These are phyloP conservation scores for Pollicipes pollicipes DNA, from an alignment of 1,140 invertebrate species.

Conservation along the genomic window DNA sequence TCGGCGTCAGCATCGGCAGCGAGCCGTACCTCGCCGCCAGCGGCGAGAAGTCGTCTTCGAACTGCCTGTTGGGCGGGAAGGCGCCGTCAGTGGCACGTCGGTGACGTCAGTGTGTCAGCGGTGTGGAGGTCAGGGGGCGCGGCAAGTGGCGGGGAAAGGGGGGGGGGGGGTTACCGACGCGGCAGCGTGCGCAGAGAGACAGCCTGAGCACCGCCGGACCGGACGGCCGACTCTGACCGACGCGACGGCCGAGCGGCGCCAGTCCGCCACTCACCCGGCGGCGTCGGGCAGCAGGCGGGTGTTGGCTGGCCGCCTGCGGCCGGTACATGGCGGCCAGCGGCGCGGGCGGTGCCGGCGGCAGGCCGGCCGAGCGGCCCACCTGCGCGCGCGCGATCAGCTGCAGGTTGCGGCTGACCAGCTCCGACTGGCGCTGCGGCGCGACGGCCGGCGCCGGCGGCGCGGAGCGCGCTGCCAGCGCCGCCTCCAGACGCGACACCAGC, in stretches of 20 bases:
- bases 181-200: no score
- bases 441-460: no score
- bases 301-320: not conserved
- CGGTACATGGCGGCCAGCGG: not conserved
- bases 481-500: not conserved
- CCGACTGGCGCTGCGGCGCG: constrained; percentile 1
- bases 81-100: not conserved
- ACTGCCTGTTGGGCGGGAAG: not conserved
- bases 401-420: constrained; percentile 9
- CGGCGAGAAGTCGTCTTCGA: not conserved
- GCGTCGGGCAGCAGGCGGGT: not conserved
- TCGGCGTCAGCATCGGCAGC: not conserved
- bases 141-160: no score
- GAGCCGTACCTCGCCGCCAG: not conserved
- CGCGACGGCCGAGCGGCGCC: no score
- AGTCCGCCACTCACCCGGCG: not conserved
- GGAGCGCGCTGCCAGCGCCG: not conserved
- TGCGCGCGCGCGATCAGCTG: constrained; percentile 22
- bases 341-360: constrained; percentile 9
- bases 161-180: no score
- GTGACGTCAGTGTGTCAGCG: no score
- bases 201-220: not conserved
- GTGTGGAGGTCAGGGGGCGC: no score
- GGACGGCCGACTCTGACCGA: no score
- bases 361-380: constrained; percentile 1